These are phyloP conservation scores for Amblyopsis hoosieri DNA, from an alignment of 2,797 vertebrate genomes.

Conservation along the genomic window DNA sequence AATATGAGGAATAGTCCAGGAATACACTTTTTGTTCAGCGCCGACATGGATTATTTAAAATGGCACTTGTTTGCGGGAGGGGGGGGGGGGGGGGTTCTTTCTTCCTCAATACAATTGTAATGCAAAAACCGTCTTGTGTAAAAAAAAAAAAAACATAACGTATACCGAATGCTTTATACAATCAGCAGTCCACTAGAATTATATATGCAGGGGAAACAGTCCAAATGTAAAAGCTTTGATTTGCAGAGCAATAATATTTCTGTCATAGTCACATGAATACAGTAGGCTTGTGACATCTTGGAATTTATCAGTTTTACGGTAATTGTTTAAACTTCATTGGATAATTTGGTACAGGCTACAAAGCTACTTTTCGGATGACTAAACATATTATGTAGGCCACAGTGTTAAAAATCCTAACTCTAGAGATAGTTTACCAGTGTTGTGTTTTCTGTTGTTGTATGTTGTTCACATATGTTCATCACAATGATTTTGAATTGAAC, in stretches of 20 bases:
- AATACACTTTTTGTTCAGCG: slow-evolving; percentile 15
- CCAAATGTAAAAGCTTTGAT: slow-evolving; percentile 27
- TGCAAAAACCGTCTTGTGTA: neutral
- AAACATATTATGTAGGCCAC: slow-evolving; percentile 20
- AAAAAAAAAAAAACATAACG: neutral
- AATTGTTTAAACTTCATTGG: slow-evolving; percentile 2
- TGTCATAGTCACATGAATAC: slow-evolving; percentile 16
- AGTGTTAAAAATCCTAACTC: neutral
- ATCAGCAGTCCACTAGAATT: slow-evolving; percentile 3
- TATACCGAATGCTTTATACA: slow-evolving; percentile 2
- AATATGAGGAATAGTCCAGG: slow-evolving; percentile 13
- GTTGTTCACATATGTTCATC: slow-evolving; percentile 3
- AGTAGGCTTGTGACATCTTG: slow-evolving; percentile 13
- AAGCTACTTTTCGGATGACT: slow-evolving; percentile 1
- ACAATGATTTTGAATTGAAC: slow-evolving; percentile 33
- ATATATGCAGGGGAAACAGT: slow-evolving; percentile 7
- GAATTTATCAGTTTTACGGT: neutral
- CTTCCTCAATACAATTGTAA: neutral
- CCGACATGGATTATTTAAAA: slow-evolving; percentile 10
- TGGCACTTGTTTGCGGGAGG: slow-evolving; percentile 17
- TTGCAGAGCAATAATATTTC: slow-evolving; percentile 38
- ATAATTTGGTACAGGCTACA: slow-evolving; percentile 15
- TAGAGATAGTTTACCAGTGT: slow-evolving; percentile 1
- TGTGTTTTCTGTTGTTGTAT: slow-evolving; percentile 25
- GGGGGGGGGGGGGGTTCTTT: slow-evolving; percentile 13